phyloP scores from a whole-genome alignment of 2,113 vertebrate genomes.

The Myrmecobius fasciatus region DNA sequence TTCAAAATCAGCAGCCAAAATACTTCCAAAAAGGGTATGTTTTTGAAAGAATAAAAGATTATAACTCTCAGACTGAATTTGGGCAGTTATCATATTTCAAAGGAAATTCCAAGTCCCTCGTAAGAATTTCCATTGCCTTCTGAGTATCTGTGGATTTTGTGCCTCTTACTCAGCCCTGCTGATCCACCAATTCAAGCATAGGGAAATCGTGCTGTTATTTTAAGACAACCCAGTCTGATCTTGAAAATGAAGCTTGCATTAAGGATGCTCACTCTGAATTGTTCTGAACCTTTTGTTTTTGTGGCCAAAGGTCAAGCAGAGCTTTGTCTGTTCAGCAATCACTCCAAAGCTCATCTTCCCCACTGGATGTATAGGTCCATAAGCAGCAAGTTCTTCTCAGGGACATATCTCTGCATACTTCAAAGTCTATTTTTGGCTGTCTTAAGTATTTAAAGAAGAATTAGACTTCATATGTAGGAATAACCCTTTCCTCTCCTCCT shows the following conservation, averaged over 20 bases:
- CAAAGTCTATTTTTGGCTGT: neutral
- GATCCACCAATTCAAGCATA: neutral
- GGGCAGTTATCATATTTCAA: neutral
- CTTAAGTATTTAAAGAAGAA: neutral
- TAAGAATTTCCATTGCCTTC: neutral
- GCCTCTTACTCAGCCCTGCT: neutral
- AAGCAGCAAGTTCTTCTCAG: neutral
- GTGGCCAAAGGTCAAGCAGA: neutral
- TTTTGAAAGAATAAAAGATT: neutral
- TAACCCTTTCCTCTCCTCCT: neutral
- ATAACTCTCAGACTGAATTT: neutral
- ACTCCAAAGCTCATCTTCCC: neutral
- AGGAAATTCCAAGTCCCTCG: neutral
- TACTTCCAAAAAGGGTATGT: neutral
- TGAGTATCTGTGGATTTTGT: neutral
- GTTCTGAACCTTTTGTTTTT: neutral
- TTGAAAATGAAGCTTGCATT: neutral
- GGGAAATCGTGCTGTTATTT: neutral
- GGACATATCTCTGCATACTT: neutral
- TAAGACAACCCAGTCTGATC: neutral
- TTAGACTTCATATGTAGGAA: neutral
- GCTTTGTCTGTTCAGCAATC: neutral
- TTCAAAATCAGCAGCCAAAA: neutral
- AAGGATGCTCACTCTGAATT: neutral
- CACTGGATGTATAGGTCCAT: neutral